Evolutionary conservation across 2,888 invertebrate species (phyloP), one percentile per base, ranked within the genome.

Genomic region (Mesorhabditis sp.): DNA sequence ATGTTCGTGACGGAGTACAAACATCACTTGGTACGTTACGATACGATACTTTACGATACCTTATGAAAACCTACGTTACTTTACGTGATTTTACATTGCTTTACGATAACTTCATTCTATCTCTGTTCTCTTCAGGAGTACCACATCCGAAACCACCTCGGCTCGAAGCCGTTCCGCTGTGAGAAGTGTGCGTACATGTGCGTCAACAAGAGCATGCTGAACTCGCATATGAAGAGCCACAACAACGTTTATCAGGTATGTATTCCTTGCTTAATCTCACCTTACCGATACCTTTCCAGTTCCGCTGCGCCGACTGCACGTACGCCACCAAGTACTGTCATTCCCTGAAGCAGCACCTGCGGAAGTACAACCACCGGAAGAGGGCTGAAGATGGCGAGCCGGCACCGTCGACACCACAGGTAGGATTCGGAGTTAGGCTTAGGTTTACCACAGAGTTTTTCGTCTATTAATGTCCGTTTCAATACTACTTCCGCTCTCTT

Each of bases 121-220:
- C 28, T 28, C 28, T 28, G 1, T 28, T 28, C 28, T 7, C 75
- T 77, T 65, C 73, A 78, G 79, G 96, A 97, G 86, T 99, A 97
- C 84, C 98, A 96, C 86, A 90, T 95, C 86, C 90, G 94, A 63
- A 96, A 96, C 86, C 98, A 98, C 87, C 90, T 91, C 82, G 94
- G 95, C 61, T 92, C 92, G 0, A 99, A 99, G 86, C 97, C 97
- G 15, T 85, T 85, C 77, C 79, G 80, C 67, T 85, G 85, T 75
- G 74, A 74, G 70, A 85, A 83, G 72, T 85, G 85, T 72, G 69
- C 76, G 15, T 83, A 83, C 75, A 73, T 80, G 4, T 96, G 95
- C 86, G 95, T 95, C n/a, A 96, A 95, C 88, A 95, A 95, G 86
- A 96, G 96, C 0, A 99, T 99, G 98, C 89, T 99, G 69, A 97